phyloP scores from a whole-genome alignment of 1,140 invertebrate species.

The Nylanderia fulva region DNA sequence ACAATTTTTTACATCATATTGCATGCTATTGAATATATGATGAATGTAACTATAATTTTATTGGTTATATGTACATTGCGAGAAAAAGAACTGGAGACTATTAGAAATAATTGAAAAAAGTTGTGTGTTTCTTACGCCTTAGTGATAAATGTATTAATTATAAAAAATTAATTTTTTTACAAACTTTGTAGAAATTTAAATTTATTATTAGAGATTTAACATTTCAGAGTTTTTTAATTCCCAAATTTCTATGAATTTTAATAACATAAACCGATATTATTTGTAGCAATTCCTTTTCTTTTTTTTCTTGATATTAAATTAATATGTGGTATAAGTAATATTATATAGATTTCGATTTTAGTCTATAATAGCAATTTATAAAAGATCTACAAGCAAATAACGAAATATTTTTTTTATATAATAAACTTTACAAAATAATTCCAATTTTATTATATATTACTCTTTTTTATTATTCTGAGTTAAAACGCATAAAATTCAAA shows the following conservation, averaged over 20 bases:
- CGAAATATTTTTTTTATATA: neutral
- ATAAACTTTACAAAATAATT: conserved; percentile 6
- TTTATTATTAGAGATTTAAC: neutral
- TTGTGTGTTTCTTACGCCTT: neutral
- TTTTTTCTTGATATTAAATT: neutral
- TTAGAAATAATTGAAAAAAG: conserved; percentile 16
- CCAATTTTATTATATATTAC: conserved; percentile 1
- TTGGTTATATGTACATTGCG: conserved; percentile 9
- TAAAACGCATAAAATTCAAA: conserved; percentile 1
- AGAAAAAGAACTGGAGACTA: conserved; percentile 20
- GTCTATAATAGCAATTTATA: neutral
- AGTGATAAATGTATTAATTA: neutral
- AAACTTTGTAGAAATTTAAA: neutral
- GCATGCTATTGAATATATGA: conserved; percentile 1
- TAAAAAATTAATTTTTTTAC: neutral
- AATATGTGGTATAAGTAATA: neutral
- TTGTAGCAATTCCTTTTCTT: neutral
- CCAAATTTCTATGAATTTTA: neutral
- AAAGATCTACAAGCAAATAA: neutral
- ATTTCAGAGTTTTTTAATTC: neutral
- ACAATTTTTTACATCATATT: conserved; percentile 26
- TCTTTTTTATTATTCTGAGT: neutral
- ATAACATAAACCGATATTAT: neutral
- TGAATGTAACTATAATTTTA: conserved; percentile 9
- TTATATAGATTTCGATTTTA: neutral